Base-by-base conservation (phyloP, 2,797 vertebrate species). In the Craterocephalus amniculus region DNA sequence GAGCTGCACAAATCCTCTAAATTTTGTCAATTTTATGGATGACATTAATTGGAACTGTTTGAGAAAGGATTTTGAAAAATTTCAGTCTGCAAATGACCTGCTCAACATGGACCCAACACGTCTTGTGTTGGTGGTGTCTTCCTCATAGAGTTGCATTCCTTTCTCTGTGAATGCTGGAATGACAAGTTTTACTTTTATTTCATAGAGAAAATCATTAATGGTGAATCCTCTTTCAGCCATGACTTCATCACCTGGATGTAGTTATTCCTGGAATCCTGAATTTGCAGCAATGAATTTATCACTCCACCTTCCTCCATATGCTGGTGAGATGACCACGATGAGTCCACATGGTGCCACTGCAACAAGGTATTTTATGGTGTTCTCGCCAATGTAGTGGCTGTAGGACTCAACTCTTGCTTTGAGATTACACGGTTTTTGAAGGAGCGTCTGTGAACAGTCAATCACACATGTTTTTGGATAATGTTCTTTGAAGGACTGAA, bases 241-340 rank as follows among this genome's bases (percentile, higher is more conserved):
- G 22, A 59, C 58, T 16, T 59, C 58, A 14, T 59, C 58, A 26
- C 35, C 58, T 38, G 35, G 35, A 16, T 18, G 14, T 6, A 59
- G 35, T 2, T 59, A 40, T 3, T 13, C 13, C 5, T 26, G 22
- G 4, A 59, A 38, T 5, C 58, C 58, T 8, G 58, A 59, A 31
- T 58, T 18, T 10, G 10, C 4, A 26, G 35, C 14, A 13, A 59
- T 59, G 36, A 59, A 16, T 22, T 34, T 35, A 4, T 58, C 55
- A 58, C 58, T 59, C 8, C 58, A 27, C 22, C 58, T 24, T 26
- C 58, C 35, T 13, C 34, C 31, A 40, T 59, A 58, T 22, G 45
- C n/a, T n/a, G 45, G 0, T 49, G 45, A 49, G 20, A 49, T 22
- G 45, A 49, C 3, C 3, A 32, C 7, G 31, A 32, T 32, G 31